Evolutionary conservation across 2,888 invertebrate genomes (phyloP).

Genomic region (Leucania comma): DNA sequence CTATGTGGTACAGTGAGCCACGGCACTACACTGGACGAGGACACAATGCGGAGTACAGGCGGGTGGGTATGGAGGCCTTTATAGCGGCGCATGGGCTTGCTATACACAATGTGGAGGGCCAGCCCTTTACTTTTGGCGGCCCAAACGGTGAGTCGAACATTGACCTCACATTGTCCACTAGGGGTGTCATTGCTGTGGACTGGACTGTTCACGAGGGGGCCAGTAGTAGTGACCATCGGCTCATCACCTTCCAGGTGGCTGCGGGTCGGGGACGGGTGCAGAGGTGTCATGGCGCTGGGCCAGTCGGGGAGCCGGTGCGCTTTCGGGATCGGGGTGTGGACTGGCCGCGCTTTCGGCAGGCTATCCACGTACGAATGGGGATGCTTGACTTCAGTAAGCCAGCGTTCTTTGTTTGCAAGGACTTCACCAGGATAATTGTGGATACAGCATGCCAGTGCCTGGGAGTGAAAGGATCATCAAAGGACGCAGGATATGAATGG

Average conservation of each 20-base stretch:
- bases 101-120: no score
- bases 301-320: background rate
- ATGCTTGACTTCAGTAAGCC: background rate
- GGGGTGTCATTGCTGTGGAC: no score
- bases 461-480: background rate
- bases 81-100: no score
- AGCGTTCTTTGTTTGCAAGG: background rate
- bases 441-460: background rate
- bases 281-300: background rate
- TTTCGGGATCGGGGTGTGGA: no score
- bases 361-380: no score
- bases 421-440: background rate
- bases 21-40: slow-evolving; percentile 37
- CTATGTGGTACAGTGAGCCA: slow-evolving; percentile 56
- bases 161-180: slow-evolving; percentile 40
- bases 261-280: rapidly evolving
- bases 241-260: slow-evolving; percentile 35
- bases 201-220: background rate
- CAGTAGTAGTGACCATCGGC: slow-evolving; percentile 53
- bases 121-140: slow-evolving; percentile 17
- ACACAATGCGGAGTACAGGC: no score
- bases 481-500: background rate
- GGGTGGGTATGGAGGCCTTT: no score
- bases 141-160: slow-evolving; percentile 55
- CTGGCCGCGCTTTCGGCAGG: no score